A percentile compares a stretch with the other conserved stretches of the same genome.
These are phyloP conservation scores for Lumbricus terrestris DNA, from an alignment of 2,888 invertebrate genomes.

Conservation along the genomic window DNA sequence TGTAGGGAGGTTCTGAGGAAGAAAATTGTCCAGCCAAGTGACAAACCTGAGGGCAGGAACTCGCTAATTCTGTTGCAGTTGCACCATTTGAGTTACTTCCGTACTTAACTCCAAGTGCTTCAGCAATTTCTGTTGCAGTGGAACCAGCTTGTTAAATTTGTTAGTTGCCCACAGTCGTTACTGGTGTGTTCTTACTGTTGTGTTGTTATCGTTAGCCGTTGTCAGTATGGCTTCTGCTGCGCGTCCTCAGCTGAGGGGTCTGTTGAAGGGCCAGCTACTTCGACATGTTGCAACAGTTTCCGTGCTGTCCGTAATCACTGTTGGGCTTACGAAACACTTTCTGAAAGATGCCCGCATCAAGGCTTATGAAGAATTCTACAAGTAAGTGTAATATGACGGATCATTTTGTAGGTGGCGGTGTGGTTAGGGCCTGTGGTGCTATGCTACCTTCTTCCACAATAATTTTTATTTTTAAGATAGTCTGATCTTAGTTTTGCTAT, in stretches of 20 bases:
- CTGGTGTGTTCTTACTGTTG: not conserved
- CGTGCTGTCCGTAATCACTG: not conserved
- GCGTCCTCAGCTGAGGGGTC: constrained; percentile 19
- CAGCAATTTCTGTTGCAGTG: not conserved
- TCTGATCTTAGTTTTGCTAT: no score
- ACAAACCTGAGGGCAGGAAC: not conserved
- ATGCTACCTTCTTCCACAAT: not conserved
- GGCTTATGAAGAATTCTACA: constrained; percentile 20
- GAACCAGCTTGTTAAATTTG: not conserved
- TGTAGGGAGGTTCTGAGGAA: not conserved
- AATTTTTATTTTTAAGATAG: not conserved
- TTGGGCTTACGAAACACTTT: not conserved
- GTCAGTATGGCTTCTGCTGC: not conserved
- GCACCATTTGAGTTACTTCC: not conserved
- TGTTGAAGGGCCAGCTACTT: not conserved
- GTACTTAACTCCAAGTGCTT: not conserved
- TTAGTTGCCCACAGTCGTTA: not conserved
- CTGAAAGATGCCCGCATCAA: constrained; percentile 19
- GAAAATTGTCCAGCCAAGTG: not conserved
- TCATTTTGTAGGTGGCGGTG: not conserved
- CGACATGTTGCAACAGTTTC: not conserved
- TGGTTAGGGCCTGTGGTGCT: not conserved
- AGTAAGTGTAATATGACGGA: constrained; percentile 7
- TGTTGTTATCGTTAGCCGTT: not conserved
- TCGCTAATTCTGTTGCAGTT: not conserved